These are phyloP conservation scores for Parotocinclus haroldoi DNA, from an alignment of 2,797 vertebrate genomes.

Conservation along the genomic window DNA sequence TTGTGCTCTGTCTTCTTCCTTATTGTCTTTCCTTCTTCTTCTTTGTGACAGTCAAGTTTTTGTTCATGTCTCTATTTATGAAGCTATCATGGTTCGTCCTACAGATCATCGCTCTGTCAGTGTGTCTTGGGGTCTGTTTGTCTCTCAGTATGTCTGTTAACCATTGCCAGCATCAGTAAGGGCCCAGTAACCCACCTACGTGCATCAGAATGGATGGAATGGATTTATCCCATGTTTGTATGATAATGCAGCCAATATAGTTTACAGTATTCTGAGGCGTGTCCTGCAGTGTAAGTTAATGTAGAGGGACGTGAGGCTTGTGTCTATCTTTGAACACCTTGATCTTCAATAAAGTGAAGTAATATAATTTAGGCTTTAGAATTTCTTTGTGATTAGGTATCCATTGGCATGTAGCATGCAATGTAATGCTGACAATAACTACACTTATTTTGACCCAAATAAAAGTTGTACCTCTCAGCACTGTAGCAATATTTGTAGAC, in stretches of 20 bases:
- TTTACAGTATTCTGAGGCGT: constrained; percentile 44
- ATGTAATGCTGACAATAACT: constrained; percentile 33
- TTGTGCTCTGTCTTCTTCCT: constrained; percentile 21
- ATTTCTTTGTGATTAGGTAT: constrained; percentile 27
- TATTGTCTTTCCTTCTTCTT: constrained; percentile 22
- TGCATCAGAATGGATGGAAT: constrained; percentile 35
- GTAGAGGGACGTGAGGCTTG: constrained; percentile 20
- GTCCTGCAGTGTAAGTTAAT: constrained; percentile 31
- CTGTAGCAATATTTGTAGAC: background rate
- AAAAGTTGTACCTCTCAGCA: constrained; percentile 53
- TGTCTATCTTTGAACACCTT: constrained; percentile 19
- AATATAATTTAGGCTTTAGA: constrained; percentile 17
- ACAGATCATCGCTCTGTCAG: constrained; percentile 22
- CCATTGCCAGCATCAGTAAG: constrained; percentile 43
- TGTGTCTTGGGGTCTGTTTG: constrained; percentile 13
- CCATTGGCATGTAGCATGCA: constrained; percentile 53
- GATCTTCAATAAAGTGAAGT: constrained; percentile 51
- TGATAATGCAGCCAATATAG: constrained; percentile 34
- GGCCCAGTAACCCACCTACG: constrained; percentile 16
- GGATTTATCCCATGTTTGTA: constrained; percentile 55
- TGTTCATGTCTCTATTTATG: constrained; percentile 19
- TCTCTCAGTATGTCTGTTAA: constrained; percentile 38
- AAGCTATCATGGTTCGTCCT: constrained; percentile 24
- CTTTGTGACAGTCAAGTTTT: constrained; percentile 22
- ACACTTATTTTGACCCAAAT: constrained; percentile 28